Conservation (phyloP, 1,140 invertebrate genomes). For the Aphaenogaster rudis region DNA sequence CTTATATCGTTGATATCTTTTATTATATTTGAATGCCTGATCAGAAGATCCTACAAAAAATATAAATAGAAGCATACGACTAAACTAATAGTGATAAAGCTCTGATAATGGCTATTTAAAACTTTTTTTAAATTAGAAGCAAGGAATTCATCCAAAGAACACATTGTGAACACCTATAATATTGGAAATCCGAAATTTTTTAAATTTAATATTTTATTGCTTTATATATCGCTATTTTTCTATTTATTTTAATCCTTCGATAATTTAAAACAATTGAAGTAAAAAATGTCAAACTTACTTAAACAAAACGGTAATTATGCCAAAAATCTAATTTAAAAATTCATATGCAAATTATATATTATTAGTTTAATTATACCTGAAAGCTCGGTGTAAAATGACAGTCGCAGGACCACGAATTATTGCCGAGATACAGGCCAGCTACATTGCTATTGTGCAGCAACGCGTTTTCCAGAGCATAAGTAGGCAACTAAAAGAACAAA, state of each 20-base stretch:
- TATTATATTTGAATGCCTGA: constrained; percentile 91
- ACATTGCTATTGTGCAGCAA: constrained; percentile 91
- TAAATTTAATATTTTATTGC: background rate
- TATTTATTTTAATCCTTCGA: background rate
- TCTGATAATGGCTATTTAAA: background rate
- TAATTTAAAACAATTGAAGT: background rate
- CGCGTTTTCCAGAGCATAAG: constrained; percentile 92
- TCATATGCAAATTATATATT: background rate
- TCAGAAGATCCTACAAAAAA: constrained; percentile 88
- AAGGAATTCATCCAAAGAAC: background rate
- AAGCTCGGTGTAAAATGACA: constrained; percentile 93
- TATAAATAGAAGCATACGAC: background rate
- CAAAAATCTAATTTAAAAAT: background rate
- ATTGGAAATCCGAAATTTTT: background rate
- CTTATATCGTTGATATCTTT: constrained; percentile 90
- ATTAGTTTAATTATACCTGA: constrained; percentile 85
- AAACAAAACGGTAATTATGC: background rate
- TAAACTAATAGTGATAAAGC: constrained; percentile 16
- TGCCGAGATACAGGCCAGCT: constrained; percentile 89
- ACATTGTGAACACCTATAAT: background rate
- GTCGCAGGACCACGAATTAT: constrained; percentile 94
- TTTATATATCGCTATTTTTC: background rate
- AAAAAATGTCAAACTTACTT: background rate
- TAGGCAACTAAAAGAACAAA: constrained; percentile 89
- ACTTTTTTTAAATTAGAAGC: background rate